A percentile compares a stretch with the other conserved stretches of the same genome.
phyloP scores from a whole-genome alignment of 2,113 vertebrate genomes.

The Choloepus hoffmanni region DNA sequence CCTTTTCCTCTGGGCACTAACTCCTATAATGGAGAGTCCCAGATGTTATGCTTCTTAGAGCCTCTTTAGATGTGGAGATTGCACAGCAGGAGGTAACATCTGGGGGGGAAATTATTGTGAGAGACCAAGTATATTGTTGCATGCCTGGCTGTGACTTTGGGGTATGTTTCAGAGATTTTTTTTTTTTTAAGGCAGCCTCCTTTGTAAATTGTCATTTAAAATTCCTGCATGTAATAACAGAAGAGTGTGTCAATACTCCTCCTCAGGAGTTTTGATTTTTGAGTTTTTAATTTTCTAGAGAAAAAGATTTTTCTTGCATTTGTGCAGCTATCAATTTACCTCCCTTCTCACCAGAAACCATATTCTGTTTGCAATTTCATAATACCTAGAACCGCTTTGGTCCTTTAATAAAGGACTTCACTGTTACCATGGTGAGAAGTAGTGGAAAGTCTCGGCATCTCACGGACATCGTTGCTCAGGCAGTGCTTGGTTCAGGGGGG shows the following conservation, averaged over 20 bases:
- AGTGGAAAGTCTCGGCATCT: constrained; percentile 78
- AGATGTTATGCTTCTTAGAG: constrained; percentile 72
- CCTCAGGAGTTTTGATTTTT: constrained; percentile 48
- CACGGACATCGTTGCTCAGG: constrained; percentile 66
- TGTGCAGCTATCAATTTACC: not conserved
- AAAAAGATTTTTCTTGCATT: not conserved
- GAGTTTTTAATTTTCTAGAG: constrained; percentile 54
- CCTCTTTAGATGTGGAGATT: constrained; percentile 73
- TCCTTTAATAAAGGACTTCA: constrained; percentile 66
- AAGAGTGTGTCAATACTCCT: constrained; percentile 41
- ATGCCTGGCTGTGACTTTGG: constrained; percentile 11
- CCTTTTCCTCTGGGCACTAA: constrained; percentile 46
- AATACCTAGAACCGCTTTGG: constrained; percentile 50
- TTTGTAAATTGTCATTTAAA: constrained; percentile 24
- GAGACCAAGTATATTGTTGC: not conserved
- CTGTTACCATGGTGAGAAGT: constrained; percentile 73
- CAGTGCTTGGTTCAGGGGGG: constrained; percentile 68
- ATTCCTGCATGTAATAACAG: not conserved
- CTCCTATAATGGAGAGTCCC: constrained; percentile 61
- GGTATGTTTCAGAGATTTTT: not conserved
- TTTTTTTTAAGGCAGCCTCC: not conserved
- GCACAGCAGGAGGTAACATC: constrained; percentile 78
- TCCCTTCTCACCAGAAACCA: not conserved
- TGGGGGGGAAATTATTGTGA: constrained; percentile 40
- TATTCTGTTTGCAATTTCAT: constrained; percentile 45